Base-by-base conservation (phyloP, 2,797 vertebrate species). In the Ficedula albicollis region DNA sequence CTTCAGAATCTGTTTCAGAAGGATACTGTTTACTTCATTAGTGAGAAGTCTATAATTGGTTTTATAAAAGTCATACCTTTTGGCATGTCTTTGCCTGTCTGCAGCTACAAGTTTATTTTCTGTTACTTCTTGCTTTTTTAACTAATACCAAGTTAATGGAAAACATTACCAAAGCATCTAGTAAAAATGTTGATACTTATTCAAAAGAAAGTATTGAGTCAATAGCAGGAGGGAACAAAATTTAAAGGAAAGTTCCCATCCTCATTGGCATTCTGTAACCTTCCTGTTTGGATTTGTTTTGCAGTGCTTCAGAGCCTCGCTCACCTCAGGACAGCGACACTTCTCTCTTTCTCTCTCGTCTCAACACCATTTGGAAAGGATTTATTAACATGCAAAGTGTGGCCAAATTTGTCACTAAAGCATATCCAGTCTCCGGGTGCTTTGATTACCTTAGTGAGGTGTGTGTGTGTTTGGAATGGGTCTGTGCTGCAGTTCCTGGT, bases 311-410 rank as follows among this genome's bases (percentile, higher is more conserved):
- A n/a, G 98, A 98, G 76, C 97, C 98, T 22, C 97, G 97, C 67
- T 97, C 98, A 8, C 97, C 98, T 70, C 96, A 97, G 55, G 98
- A 98, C 92, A 98, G 97, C 27, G 99, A 99, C 62, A 99, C 99
- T 2, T 90, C 97, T 54, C 96, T 98, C 89, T 99, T 99, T 76
- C 98, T 99, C 59, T 98, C 99, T 66, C 99, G 98, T 60, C 98
- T 99, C 96, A 98, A 97, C 88, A 98, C 98, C 41, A 91, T 99
- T 86, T 99, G 99, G 99, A 99, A 99, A 98, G 99, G 99, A 89
- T 99, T 99, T 94, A 98, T 99, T 93, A 99, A 99, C 97, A 99
- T 99, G 99, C 98, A 99, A 16, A 98, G 98, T 22, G 99, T 99
- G 77, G 98, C 99, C 39, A 99, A 99, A 97, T 99, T 99, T 97